These are phyloP conservation scores for Molanna angustata DNA, from an alignment of 2,888 invertebrate genomes.

Conservation along the genomic window DNA sequence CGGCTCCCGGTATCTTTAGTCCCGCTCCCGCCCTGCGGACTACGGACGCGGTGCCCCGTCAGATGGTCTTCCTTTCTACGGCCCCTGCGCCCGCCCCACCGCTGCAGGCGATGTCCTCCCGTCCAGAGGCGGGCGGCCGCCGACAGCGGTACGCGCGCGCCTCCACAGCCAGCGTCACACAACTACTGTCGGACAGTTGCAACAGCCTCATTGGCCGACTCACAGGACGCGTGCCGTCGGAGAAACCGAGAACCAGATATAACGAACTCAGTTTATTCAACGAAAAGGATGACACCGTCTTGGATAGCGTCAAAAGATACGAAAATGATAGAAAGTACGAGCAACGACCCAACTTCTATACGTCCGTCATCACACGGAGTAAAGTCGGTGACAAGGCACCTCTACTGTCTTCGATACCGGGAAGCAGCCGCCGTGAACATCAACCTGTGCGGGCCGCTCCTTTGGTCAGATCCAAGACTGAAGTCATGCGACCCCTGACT, in stretches of 20 bases:
- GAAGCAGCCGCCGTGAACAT: slow-evolving; percentile 13
- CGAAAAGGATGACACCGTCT: slow-evolving; percentile 42
- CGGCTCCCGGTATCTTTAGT: slow-evolving; percentile 32
- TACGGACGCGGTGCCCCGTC: slow-evolving; percentile 32
- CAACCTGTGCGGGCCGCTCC: slow-evolving; percentile 37
- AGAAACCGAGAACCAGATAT: slow-evolving; percentile 53
- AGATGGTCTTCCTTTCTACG: slow-evolving; percentile 35
- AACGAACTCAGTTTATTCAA: slow-evolving; percentile 42
- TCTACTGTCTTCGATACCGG: slow-evolving; percentile 13
- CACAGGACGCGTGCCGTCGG: slow-evolving; percentile 75
- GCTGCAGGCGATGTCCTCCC: slow-evolving; percentile 44
- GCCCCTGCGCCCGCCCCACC: slow-evolving; percentile 5
- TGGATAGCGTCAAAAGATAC: slow-evolving; percentile 47
- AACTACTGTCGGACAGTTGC: slow-evolving; percentile 82
- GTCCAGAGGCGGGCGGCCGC: slow-evolving; percentile 49
- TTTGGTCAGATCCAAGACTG: slow-evolving; percentile 35
- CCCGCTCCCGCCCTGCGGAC: slow-evolving; percentile 32
- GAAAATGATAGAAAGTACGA: slow-evolving; percentile 43
- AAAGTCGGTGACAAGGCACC: slow-evolving; percentile 20
- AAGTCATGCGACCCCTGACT: slow-evolving; percentile 33
- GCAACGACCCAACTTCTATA: slow-evolving; percentile 37
- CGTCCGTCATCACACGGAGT: slow-evolving; percentile 44
- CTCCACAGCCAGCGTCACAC: slow-evolving; percentile 80
- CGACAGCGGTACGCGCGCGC: slow-evolving; percentile 72
- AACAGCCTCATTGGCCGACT: slow-evolving; percentile 80